Evolutionary conservation across 1,140 invertebrate genomes (phyloP).

Genomic region (Leptoteleia sp.): DNA sequence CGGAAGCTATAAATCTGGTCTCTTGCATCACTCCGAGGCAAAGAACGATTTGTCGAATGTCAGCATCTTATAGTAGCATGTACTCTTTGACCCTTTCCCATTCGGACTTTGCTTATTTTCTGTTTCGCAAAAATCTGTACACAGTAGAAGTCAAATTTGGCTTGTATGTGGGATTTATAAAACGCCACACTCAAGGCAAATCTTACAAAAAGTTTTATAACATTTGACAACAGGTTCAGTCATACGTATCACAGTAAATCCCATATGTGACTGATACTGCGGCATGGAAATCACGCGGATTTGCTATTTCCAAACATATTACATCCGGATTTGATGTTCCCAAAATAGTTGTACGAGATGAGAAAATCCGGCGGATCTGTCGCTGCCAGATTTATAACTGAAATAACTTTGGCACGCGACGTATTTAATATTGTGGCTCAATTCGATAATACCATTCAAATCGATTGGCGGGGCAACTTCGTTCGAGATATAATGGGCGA

Average conservation of each 20-base stretch:
- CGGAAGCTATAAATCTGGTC: slow-evolving; percentile 61
- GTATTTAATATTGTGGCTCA: slow-evolving; percentile 32
- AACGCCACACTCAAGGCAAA: too few species aligned
- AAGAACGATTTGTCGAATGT: slow-evolving; percentile 69
- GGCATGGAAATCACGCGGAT: too few species aligned
- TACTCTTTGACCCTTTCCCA: slow-evolving; percentile 43
- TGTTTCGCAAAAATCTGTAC: slow-evolving; percentile 10
- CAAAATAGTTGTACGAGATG: background rate
- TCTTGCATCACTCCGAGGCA: slow-evolving; percentile 44
- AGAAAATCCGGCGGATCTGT: slow-evolving; percentile 1
- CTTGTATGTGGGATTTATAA: too few species aligned
- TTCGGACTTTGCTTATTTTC: slow-evolving; percentile 24
- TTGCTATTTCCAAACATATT: too few species aligned
- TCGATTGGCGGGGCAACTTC: background rate
- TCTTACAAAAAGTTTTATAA: too few species aligned
- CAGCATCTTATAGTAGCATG: slow-evolving; percentile 61
- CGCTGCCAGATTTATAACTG: background rate
- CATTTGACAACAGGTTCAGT: too few species aligned
- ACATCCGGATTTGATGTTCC: too few species aligned
- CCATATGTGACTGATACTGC: too few species aligned
- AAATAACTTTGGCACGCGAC: slow-evolving; percentile 26
- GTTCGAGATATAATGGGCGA: slow-evolving; percentile 24
- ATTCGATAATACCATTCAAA: slow-evolving; percentile 21
- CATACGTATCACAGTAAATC: too few species aligned
- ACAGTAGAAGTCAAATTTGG: too few species aligned